Conservation (phyloP, 2,113 vertebrate genomes). For the Spea multiplicata region DNA sequence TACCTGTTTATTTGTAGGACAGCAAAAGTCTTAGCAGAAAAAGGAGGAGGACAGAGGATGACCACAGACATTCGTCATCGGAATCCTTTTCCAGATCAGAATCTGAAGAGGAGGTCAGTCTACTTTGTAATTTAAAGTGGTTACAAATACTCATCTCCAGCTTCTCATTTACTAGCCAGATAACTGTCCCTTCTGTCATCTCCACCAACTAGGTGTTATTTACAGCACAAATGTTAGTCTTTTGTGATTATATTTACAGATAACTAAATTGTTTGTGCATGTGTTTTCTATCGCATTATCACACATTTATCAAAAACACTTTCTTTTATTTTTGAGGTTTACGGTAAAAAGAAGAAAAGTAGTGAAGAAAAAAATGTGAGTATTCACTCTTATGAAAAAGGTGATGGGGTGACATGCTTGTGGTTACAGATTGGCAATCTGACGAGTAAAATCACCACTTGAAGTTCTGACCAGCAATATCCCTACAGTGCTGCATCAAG, state of each 20-base stretch:
- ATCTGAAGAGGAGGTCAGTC: conserved; percentile 69
- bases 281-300: background rate
- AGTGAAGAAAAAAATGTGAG: conserved; percentile 80
- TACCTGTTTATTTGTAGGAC: conserved; percentile 65
- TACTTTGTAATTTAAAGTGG: background rate
- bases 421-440: background rate
- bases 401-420: background rate
- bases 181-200: background rate
- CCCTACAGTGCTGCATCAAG: background rate
- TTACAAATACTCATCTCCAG: background rate
- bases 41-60: conserved; percentile 70
- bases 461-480: background rate
- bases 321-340: conserved; percentile 63
- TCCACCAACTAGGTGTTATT: too few species aligned
- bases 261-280: background rate
- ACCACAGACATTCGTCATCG: conserved; percentile 70
- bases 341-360: conserved; percentile 85
- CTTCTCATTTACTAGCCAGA: background rate
- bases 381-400: conserved; percentile 37
- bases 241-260: background rate
- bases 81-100: conserved; percentile 77
- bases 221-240: too few species aligned
- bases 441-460: background rate
- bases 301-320: background rate
- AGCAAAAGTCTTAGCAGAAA: conserved; percentile 75